Percentiles rank a stretch among this genome's conserved stretches.
These are phyloP conservation scores for Drosophila melanica DNA, from an alignment of 1,140 invertebrate species.

Conservation along the genomic window DNA sequence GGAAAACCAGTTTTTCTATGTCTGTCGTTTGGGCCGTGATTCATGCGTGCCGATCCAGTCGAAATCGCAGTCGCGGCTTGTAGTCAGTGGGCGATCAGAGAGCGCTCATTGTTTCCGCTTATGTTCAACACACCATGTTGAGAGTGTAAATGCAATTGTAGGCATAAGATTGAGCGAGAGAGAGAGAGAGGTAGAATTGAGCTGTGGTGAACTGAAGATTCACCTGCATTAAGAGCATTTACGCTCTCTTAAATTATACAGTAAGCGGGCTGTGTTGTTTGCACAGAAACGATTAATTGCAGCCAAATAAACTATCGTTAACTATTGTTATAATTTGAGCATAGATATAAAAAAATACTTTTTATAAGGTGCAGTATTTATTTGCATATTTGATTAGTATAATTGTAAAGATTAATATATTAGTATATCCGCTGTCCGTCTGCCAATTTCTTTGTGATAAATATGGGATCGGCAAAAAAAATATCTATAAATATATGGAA, in stretches of 20 bases:
- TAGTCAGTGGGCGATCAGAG: slow-evolving; percentile 25
- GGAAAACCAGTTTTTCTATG: slow-evolving; percentile 76
- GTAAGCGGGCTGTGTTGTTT: slow-evolving; percentile 16
- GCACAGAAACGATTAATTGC: not conserved
- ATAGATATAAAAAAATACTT: no score
- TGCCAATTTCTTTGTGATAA: no score
- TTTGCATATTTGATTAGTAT: no score
- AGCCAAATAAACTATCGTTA: not conserved
- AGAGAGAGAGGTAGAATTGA: not conserved
- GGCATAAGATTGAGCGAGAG: not conserved
- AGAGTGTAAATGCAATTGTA: not conserved
- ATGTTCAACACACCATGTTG: slow-evolving; percentile 21
- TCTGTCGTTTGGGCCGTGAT: slow-evolving; percentile 65
- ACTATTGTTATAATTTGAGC: not conserved
- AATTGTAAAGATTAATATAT: no score
- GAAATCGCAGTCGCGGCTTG: slow-evolving; percentile 41
- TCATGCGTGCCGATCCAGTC: slow-evolving; percentile 64
- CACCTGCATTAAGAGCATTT: slow-evolving; percentile 34
- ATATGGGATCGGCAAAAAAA: no score
- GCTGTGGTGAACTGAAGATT: slow-evolving; percentile 54
- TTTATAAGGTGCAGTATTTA: no score
- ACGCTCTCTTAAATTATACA: slow-evolving; percentile 60
- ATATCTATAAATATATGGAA: no score
- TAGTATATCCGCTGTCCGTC: no score
- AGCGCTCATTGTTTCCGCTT: slow-evolving; percentile 40